phyloP scores from a whole-genome alignment of 1,140 invertebrate species.

The Penaeus chinensis region DNA sequence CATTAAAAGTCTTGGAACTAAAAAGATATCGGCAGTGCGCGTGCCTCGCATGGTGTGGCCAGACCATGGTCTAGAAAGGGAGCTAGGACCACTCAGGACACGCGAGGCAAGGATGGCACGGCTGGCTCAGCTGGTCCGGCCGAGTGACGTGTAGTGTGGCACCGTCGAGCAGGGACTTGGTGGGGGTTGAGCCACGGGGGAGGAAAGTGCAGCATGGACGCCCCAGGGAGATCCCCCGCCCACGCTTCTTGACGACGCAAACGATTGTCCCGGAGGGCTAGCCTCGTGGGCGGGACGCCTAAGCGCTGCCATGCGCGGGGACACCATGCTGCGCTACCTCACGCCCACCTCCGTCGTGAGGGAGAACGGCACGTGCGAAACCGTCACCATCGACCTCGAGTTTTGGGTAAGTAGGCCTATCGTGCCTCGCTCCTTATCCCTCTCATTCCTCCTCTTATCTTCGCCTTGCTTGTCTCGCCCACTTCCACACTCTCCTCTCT shows the following conservation, averaged over 20 bases:
- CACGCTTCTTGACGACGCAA: constrained; percentile 15
- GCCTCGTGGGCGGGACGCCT: neutral
- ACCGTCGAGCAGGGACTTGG: too few relatives aligned
- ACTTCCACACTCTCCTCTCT: neutral
- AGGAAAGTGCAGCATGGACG: neutral
- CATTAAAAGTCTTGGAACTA: too few relatives aligned
- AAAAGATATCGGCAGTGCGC: too few relatives aligned
- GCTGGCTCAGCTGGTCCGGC: too few relatives aligned
- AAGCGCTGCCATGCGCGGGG: constrained; percentile 18
- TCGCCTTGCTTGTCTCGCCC: neutral
- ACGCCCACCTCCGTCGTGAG: constrained; percentile 26
- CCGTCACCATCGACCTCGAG: constrained; percentile 25
- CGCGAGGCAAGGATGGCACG: too few relatives aligned
- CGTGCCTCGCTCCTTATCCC: neutral
- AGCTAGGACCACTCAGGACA: too few relatives aligned
- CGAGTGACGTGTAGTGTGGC: too few relatives aligned
- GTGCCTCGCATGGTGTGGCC: too few relatives aligned
- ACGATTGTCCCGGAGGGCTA: neutral
- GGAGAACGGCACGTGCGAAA: constrained; percentile 21
- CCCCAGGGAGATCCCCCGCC: neutral
- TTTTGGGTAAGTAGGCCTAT: constrained; percentile 29
- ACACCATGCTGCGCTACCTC: constrained; percentile 14
- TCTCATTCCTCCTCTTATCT: neutral
- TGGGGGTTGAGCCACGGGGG: neutral
- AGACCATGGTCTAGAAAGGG: too few relatives aligned